Conservation (phyloP, 1,140 invertebrate species). For the Drosophila nebulosa region DNA sequence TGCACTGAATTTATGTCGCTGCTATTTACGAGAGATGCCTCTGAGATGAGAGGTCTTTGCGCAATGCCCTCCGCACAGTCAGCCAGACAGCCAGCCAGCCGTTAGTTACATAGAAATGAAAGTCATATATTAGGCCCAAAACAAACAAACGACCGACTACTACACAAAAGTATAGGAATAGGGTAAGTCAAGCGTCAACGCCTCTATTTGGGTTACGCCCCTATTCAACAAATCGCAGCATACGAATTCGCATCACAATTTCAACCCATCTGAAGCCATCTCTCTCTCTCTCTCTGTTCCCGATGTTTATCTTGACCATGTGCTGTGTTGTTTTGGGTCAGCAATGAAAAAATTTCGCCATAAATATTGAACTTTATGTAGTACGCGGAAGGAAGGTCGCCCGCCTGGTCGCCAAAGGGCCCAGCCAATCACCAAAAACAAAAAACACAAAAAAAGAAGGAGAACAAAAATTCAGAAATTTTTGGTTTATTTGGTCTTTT, state of each 20-base stretch:
- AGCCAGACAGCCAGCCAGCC: slow-evolving; percentile 22
- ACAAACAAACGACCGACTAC: no score
- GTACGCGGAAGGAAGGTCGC: slow-evolving; percentile 54
- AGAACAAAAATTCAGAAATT: background rate
- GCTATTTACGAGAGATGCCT: slow-evolving; percentile 51
- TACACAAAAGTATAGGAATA: no score
- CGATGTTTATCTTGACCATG: slow-evolving; percentile 48
- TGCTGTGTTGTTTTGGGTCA: slow-evolving; percentile 27
- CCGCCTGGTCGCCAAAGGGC: background rate
- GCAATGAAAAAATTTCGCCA: slow-evolving; percentile 44
- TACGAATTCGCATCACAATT: slow-evolving; percentile 44
- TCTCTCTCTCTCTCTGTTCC: slow-evolving; percentile 1
- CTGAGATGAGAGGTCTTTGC: slow-evolving; percentile 1
- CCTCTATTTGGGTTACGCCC: slow-evolving; percentile 74
- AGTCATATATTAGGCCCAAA: slow-evolving; percentile 44
- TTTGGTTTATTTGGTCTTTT: slow-evolving; percentile 36
- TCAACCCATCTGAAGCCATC: background rate
- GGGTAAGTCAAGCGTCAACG: slow-evolving; percentile 49
- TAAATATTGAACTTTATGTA: slow-evolving; percentile 78
- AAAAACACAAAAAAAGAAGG: background rate
- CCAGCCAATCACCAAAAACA: slow-evolving; percentile 42
- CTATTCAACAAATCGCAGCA: slow-evolving; percentile 55
- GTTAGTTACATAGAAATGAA: slow-evolving; percentile 63
- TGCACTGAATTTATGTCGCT: slow-evolving; percentile 71
- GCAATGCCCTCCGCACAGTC: slow-evolving; percentile 15